Base-by-base conservation (phyloP, 1,140 invertebrate species). In the Colletes gigas region DNA sequence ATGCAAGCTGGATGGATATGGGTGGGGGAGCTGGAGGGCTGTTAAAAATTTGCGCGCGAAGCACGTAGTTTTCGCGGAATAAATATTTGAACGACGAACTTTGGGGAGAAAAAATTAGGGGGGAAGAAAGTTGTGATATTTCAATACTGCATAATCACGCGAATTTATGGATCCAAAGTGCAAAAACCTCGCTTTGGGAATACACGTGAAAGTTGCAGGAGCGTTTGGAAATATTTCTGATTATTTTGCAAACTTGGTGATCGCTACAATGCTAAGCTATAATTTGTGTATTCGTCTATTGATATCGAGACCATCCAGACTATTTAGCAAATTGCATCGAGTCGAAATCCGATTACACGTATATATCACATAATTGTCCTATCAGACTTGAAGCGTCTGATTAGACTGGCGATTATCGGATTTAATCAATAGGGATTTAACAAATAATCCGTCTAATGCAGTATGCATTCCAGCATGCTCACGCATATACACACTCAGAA, bases 1-100 rank as follows among this genome's bases (percentile, higher is more conserved):
- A 77, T 77, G 54, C 55, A 77, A 15, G 17, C 17, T 50, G 44
- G 7, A 41, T 6, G 9, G 47, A 60, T 30, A 30, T 30, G 30
- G 30, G 30, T 2, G 30, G 30, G 30, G 30, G 30, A 30, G 30
- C 30, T 30, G 39, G 12, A 19, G 47, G 3, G 44, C 17, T 70
- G 55, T 71, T 62, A 71, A 71, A 62, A 78, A 78, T 71, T 78
- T 50, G 17, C 15, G 57, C n/a, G 19, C 69, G 19, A 2, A n/a
- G 44, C 57, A 52, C 17, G 44, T 71, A 70, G 10, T 60, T 77
- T 41, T 39, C 44, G 19, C 8, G 19, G n/a, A 60, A 50, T 50
- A 57, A 70, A 71, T 78, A 78, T 70, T 78, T n/a, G 44, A 62
- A 4, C 14, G 50, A 15, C 14, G 17, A 57, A 21, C 14, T 41